Evolutionary conservation across 2,888 invertebrate genomes (phyloP), one percentile per base, ranked within the genome.

Genomic region (Syrphus vitripennis): DNA sequence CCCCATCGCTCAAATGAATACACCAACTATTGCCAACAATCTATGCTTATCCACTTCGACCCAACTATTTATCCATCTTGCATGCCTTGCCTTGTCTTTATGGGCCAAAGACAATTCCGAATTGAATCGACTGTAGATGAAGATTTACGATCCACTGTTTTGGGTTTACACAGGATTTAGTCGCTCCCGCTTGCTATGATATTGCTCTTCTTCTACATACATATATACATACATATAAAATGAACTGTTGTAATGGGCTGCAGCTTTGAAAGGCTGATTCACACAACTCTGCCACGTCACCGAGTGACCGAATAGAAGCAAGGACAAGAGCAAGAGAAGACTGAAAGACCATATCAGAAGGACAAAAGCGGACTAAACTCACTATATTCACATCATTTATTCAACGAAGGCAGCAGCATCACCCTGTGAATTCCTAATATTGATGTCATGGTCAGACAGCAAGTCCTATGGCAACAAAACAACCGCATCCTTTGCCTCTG

Each of bases 401-500:
- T 67, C 48, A 65, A 14, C 31, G 42, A 53, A 45, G 72, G n/a
- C 21, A 42, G 29, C 42, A 59, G 40, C 67, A 78, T 67, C 48
- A 50, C 67, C 50, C 67, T 34, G 50, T 67, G 75, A 76, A 76
- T 71, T 72, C 59, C 61, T 84, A 77, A 84, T 76, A 81, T 55
- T 81, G 76, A 81, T 84, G 81, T 76, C 84, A 84, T 72, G 84
- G 84, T 84, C 84, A 84, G 84, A 84, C 84, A 81, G 84, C 80
- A 61, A 67, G 45, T 77, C 50, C 57, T 59, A 63, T 19, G 31
- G 65, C 48, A 65, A 57, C 48, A 67, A 40, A 16, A 72, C 14
- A 59, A 26, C 42, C n/a, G 26, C 45, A 34, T 53, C 65, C 48
- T 21, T 48, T 57, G 57, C 19, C 2, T 10, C 16, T 57, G 12